Percentiles rank a stretch among this genome's conserved stretches.
Conservation (phyloP, 2,797 vertebrate species). For the Cheirogaleus major region DNA sequence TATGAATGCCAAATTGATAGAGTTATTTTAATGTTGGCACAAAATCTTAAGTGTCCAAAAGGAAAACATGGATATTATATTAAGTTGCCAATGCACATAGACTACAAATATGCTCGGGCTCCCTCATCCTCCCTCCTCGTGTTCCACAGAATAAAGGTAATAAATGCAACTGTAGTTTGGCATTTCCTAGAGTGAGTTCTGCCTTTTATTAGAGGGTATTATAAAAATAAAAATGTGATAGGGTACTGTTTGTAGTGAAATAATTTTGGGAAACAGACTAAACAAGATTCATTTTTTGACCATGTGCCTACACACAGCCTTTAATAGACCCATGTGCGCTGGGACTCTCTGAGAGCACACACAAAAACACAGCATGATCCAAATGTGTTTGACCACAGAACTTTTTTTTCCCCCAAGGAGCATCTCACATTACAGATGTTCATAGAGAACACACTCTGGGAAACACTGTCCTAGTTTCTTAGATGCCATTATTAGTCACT, state of each 20-base stretch:
- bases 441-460: conserved; percentile 34
- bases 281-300: background rate
- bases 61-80: background rate
- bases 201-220: background rate
- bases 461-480: conserved; percentile 65
- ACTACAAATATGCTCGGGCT: background rate
- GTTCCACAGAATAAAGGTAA: background rate
- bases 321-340: background rate
- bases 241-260: conserved; percentile 1
- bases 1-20: background rate
- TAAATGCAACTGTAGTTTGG: background rate
- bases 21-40: conserved; percentile 31
- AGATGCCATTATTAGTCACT: conserved; percentile 48
- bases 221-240: background rate
- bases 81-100: background rate
- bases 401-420: background rate
- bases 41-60: conserved; percentile 14
- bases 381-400: background rate
- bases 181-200: background rate
- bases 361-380: background rate
- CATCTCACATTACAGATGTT: conserved; percentile 23
- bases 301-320: background rate
- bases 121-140: background rate
- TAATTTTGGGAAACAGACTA: background rate
- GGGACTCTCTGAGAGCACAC: background rate